A percentile compares a stretch with the other conserved stretches of the same genome.
phyloP scores from a whole-genome alignment of 1,140 invertebrate genomes.

The Andricus grossulariae region DNA sequence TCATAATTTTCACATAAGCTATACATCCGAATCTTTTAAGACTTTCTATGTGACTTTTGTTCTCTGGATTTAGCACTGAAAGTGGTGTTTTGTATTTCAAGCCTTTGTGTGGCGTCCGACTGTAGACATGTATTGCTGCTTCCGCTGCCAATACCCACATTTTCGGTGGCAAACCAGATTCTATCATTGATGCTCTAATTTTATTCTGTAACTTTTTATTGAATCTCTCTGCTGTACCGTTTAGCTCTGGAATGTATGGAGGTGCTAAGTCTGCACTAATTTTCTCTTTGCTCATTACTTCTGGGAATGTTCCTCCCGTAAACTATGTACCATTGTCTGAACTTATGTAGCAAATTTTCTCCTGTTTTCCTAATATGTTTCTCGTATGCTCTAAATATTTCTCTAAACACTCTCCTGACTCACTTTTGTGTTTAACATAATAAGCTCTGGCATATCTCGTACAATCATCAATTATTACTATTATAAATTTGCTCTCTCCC shows the following conservation, averaged over 20 bases:
- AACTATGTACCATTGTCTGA: slow-evolving; percentile 39
- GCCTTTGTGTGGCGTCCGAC: too few species aligned
- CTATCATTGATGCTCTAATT: slow-evolving; percentile 60
- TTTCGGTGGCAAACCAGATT: too few species aligned
- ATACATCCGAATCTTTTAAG: too few species aligned
- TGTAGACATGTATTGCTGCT: too few species aligned
- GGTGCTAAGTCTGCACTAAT: slow-evolving; percentile 34
- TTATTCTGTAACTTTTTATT: slow-evolving; percentile 62
- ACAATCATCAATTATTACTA: slow-evolving; percentile 39
- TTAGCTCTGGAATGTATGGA: slow-evolving; percentile 48
- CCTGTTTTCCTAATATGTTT: slow-evolving; percentile 39
- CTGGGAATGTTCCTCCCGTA: slow-evolving; percentile 30
- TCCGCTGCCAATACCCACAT: too few species aligned
- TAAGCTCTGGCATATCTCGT: slow-evolving; percentile 41
- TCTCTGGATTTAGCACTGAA: too few species aligned
- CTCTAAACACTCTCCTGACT: background rate
- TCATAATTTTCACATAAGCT: too few species aligned
- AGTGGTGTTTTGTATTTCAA: too few species aligned
- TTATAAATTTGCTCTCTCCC: slow-evolving; percentile 39
- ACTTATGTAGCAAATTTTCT: slow-evolving; percentile 46
- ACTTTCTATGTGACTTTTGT: too few species aligned
- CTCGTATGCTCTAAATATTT: slow-evolving; percentile 35
- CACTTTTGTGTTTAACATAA: slow-evolving; percentile 34
- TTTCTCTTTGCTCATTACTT: slow-evolving; percentile 40
- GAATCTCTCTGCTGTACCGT: slow-evolving; percentile 63